phyloP scores from a whole-genome alignment of 2,797 vertebrate species.

The Merluccius polli region DNA sequence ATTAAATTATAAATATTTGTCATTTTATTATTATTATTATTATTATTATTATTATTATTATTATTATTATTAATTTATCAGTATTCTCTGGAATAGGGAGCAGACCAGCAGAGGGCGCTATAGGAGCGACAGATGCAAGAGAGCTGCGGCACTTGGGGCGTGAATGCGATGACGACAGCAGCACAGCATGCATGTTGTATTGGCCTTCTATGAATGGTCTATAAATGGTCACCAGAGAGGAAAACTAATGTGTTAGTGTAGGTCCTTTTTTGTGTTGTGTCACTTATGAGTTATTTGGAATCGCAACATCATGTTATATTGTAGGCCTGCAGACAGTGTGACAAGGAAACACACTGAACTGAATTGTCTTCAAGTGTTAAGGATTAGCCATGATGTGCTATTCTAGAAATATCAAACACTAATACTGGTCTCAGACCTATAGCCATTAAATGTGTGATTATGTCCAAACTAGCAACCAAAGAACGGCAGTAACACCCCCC shows the following conservation, averaged over 20 bases:
- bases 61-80: too few relatives aligned
- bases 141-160: not conserved
- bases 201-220: not conserved
- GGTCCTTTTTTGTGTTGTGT: not conserved
- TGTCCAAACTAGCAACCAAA: not conserved
- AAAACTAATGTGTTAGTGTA: not conserved
- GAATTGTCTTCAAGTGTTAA: not conserved
- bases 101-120: not conserved
- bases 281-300: not conserved
- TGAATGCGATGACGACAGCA: not conserved
- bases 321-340: not conserved
- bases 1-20: too few relatives aligned
- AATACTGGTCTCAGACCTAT: not conserved
- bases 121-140: not conserved
- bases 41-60: too few relatives aligned
- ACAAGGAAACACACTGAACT: not conserved
- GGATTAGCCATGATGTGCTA: not conserved
- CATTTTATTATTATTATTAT: too few relatives aligned
- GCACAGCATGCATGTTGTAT: not conserved
- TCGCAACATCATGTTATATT: not conserved
- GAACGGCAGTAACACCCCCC: not conserved
- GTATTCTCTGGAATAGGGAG: not conserved
- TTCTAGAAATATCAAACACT: not conserved
- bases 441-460: not conserved
- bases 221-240: not conserved